These are phyloP conservation scores for Xenopus laevis DNA, from an alignment of 2,113 vertebrate genomes.

Conservation along the genomic window DNA sequence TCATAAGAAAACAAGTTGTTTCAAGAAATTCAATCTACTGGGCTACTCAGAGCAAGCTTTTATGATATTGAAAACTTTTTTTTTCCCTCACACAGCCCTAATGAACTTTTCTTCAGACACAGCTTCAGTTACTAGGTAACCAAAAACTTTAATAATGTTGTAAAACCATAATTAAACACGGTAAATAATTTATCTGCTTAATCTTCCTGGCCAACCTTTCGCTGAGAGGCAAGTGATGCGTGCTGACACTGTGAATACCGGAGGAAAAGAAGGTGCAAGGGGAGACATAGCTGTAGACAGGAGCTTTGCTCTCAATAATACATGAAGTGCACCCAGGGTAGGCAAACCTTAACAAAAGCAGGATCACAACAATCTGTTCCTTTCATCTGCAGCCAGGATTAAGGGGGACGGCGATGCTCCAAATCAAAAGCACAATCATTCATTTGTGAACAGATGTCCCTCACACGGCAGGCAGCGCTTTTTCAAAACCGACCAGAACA, in stretches of 20 bases:
- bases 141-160: conserved; percentile 66
- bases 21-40: conserved; percentile 30
- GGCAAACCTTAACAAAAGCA: conserved; percentile 63
- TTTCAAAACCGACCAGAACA: conserved; percentile 51
- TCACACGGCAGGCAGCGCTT: conserved; percentile 53
- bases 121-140: conserved; percentile 62
- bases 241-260: conserved; percentile 57
- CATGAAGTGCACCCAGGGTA: conserved; percentile 59
- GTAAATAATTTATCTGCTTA: conserved; percentile 66
- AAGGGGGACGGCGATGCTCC: conserved; percentile 65
- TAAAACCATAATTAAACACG: conserved; percentile 64
- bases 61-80: conserved; percentile 38
- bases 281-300: conserved; percentile 56
- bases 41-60: conserved; percentile 6
- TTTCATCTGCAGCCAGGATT: conserved; percentile 67
- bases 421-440: conserved; percentile 68
- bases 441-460: conserved; percentile 71
- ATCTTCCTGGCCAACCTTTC: conserved; percentile 56
- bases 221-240: conserved; percentile 53
- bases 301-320: conserved; percentile 66
- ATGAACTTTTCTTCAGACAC: conserved; percentile 49
- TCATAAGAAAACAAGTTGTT: conserved; percentile 39
- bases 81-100: conserved; percentile 48
- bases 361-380: conserved; percentile 63
- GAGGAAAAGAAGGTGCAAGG: conserved; percentile 52